A percentile compares a stretch with the other conserved stretches of the same genome.
phyloP scores from a whole-genome alignment of 2,888 invertebrate species.

The Meiosimyza decipiens region DNA sequence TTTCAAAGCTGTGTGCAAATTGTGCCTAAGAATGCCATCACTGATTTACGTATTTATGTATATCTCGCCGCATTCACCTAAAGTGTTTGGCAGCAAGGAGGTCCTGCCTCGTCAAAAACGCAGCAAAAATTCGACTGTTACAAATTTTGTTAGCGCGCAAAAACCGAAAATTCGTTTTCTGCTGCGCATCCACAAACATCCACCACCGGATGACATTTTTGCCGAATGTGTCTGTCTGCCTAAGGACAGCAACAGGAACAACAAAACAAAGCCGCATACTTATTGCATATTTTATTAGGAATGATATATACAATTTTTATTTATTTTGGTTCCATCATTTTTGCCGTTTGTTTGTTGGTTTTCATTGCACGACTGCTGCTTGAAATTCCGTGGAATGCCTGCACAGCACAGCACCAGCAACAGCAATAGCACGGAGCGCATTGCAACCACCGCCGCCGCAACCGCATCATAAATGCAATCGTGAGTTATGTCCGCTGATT shows the following conservation, averaged over 20 bases:
- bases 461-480: conserved; percentile 45
- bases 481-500: conserved; percentile 42
- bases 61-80: not conserved
- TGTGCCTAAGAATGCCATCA: too few relatives aligned
- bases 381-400: conserved; percentile 19
- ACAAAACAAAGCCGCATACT: conserved; percentile 19
- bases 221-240: not conserved
- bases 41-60: too few relatives aligned
- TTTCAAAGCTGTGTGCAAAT: too few relatives aligned
- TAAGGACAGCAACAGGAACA: conserved; percentile 21
- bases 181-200: conserved; percentile 57
- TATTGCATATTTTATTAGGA: conserved; percentile 47
- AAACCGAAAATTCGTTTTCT: too few relatives aligned
- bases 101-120: conserved; percentile 37
- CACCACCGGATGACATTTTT: conserved; percentile 51
- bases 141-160: conserved; percentile 47
- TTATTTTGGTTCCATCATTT: not conserved
- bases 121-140: conserved; percentile 42
- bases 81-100: conserved; percentile 40
- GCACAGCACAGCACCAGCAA: not conserved
- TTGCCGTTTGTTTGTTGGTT: not conserved
- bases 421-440: not conserved
- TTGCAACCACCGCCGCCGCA: conserved; percentile 12
- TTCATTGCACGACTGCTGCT: conserved; percentile 12
- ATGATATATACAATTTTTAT: conserved; percentile 25